Evolutionary conservation across 2,113 vertebrate species (phyloP), one percentile per base, ranked within the genome.

Genomic region (Ophthalmolycus amberensis): DNA sequence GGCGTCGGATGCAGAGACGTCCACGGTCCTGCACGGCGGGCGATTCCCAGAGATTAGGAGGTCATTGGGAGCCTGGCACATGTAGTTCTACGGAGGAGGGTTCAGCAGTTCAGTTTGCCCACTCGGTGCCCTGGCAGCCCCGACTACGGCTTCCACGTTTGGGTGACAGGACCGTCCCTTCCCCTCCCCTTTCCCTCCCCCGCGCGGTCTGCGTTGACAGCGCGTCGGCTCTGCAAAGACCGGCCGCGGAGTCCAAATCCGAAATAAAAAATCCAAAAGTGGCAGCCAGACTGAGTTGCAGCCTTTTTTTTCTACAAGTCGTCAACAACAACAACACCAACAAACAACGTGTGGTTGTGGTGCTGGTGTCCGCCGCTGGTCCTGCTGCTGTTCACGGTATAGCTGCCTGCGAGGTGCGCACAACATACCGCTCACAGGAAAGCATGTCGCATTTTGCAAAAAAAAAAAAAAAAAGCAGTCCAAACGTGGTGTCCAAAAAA

Each of bases 381-480:
- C 65, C 81, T 32, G 79, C 83, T 44, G 79, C 65, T 32, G 74
- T 16, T 93, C 88, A 85, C 81, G 38, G 77, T 29, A 65, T 65
- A 27, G 68, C 82, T 25, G 71, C 77, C 86, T 80, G 89, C 73
- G 89, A 88, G 85, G 88, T 88, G 90, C 86, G 89, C 88, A 71
- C 88, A 40, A 71, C 87, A 62, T 25, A 12, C 68, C 80, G 73
- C 85, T 88, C 90, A 87, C 81, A 66, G 89, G 77, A 87, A 93
- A 89, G 90, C 93, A 92, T 95, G 94, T 92, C 94, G 94, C 93
- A 93, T 94, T 93, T 92, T 74, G 69, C 87, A 81, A 87, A 88
- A 87, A 3, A 27, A 27, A 14, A 58, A 25, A 25, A 58, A 58
- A 56, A 25, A 25, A 88, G 70, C 68, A 70, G 74, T 70, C 86